Base-by-base conservation (phyloP, 2,113 vertebrate species). In the Gavialis gangeticus region DNA sequence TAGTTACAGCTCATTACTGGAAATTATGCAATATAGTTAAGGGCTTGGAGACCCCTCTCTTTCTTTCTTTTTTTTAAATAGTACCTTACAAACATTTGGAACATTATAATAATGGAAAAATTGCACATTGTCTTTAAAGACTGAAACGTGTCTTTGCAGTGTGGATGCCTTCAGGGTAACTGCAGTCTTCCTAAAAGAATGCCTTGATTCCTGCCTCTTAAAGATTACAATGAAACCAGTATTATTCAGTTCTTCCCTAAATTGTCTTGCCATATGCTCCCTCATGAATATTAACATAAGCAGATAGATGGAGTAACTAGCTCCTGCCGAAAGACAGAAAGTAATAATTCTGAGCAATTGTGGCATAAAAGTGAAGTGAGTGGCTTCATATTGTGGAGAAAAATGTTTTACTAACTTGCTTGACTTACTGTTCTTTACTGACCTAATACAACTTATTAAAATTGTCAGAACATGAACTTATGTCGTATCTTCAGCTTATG, bases 271-370 rank as follows among this genome's bases (percentile, higher is more conserved):
- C 58, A 86, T 27, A 84, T 30, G 73, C 27, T 34, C 34, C 64
- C n/a, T 28, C 56, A 78, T 92, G n/a, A 92, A 92, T 88, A 91
- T 57, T 93, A 94, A 94, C 30, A 59, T 63, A 88, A 88, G 87
- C 62, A 77, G 78, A 62, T 86, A 95, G 91, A 88, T 14, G 14
- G 21, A 85, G 14, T 78, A 17, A 80, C 5, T 82, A 37, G 34
- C 71, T 87, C 76, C 59, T 58, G 79, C 4, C 37, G 79, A 93
- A 90, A 79, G 73, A n/a, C 12, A 82, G 67, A 85, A 79, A 58
- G 7, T 10, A 77, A 5, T 75, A 82, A 77, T 86, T 86, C 89
- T 46, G 34, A 46, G 46, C 46, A 92, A 85, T 54, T 28, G 1
- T 17, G 10, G 87, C 89, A 79, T 63, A 22, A 88, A 94, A 91